Conservation (phyloP, 2,888 invertebrate species). For the Oithona nana region DNA sequence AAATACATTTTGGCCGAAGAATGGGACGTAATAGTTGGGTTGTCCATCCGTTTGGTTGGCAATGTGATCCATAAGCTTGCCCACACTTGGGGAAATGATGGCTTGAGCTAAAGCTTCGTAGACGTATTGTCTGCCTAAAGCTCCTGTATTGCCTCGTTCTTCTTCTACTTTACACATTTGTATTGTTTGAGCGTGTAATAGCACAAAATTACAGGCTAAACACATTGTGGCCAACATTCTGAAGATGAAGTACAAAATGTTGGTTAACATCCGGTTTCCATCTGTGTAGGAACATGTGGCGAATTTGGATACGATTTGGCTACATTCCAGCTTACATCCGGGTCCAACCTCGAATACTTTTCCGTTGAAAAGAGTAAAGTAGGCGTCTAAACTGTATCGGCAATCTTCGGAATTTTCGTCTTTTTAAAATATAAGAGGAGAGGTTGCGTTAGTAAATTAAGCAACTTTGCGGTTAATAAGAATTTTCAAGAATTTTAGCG, state of each 20-base stretch:
- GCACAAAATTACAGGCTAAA: constrained; percentile 62
- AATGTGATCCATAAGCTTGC: constrained; percentile 13
- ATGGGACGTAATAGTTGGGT: constrained; percentile 7
- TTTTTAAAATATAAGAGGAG: no score
- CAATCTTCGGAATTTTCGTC: no score
- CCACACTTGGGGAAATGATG: constrained; percentile 39
- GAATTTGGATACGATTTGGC: not conserved
- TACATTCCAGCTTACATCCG: not conserved
- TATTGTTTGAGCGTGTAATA: constrained; percentile 70
- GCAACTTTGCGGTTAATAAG: no score
- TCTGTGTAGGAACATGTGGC: not conserved
- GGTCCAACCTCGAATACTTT: not conserved
- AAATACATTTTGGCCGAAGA: not conserved
- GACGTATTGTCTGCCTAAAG: constrained; percentile 56
- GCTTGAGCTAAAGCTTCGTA: constrained; percentile 67
- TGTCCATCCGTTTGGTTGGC: not conserved
- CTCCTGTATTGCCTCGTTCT: constrained; percentile 31
- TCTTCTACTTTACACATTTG: constrained; percentile 62
- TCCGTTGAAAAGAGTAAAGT: no score
- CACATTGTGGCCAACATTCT: constrained; percentile 60
- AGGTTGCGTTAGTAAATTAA: no score
- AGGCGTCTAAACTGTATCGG: no score
- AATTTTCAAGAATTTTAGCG: no score
- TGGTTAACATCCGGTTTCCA: not conserved
- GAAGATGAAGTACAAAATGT: constrained; percentile 52